phyloP scores from a whole-genome alignment of 1,140 invertebrate genomes.

The Oryzaephilus surinamensis region DNA sequence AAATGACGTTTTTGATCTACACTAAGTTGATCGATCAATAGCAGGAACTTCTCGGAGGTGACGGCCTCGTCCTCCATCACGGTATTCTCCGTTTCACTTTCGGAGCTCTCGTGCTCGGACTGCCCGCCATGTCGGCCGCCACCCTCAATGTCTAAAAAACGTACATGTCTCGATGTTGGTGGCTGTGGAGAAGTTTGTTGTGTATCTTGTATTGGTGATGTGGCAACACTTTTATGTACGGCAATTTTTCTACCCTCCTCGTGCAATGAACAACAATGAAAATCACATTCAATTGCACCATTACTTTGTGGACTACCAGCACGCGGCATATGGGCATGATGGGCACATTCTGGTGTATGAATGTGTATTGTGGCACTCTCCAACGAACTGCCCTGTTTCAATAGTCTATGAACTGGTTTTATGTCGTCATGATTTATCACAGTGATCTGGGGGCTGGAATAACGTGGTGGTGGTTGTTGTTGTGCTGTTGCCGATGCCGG shows the following conservation, averaged over 20 bases:
- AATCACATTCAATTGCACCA: conserved; percentile 71
- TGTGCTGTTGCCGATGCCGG: conserved; percentile 21
- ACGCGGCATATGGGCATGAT: conserved; percentile 56
- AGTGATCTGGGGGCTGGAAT: conserved; percentile 73
- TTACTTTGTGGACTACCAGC: conserved; percentile 48
- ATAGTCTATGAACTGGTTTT: conserved; percentile 41
- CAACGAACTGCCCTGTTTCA: conserved; percentile 58
- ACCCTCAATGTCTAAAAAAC: conserved; percentile 62
- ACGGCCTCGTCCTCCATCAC: conserved; percentile 80
- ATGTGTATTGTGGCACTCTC: conserved; percentile 67
- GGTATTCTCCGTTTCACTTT: conserved; percentile 86
- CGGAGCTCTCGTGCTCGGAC: conserved; percentile 71
- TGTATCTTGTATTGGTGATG: conserved; percentile 80
- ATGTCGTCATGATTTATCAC: conserved; percentile 79
- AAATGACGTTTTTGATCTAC: conserved; percentile 84
- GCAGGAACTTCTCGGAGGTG: conserved; percentile 81
- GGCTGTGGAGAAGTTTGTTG: conserved; percentile 49
- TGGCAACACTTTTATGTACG: conserved; percentile 78
- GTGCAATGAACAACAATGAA: conserved; percentile 88
- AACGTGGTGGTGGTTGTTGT: conserved; percentile 41
- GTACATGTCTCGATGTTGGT: conserved; percentile 50
- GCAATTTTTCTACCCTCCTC: conserved; percentile 83
- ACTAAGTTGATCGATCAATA: conserved; percentile 84
- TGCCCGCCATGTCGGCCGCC: conserved; percentile 35
- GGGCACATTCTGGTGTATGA: conserved; percentile 73